Base-by-base conservation (phyloP, 1,140 invertebrate species). In the Ips nitidus region DNA sequence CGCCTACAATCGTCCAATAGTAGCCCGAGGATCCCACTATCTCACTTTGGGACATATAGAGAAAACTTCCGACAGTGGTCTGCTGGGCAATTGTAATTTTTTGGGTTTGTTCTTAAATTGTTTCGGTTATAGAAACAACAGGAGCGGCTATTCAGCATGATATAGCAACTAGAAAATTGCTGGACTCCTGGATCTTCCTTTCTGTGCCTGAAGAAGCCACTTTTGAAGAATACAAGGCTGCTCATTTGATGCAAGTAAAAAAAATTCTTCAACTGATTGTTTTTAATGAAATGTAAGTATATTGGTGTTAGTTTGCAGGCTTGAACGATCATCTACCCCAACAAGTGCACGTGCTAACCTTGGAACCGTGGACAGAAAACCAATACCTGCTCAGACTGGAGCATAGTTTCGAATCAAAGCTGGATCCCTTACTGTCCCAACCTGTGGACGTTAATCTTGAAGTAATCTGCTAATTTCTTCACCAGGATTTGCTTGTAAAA, bases 1-100 rank as follows among this genome's bases (percentile, higher is more conserved):
- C 1, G 94, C 87, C 0, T 87, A 82, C 71, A 86, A 87, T 2
- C 77, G 84, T 72, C 94, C 95, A 1, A 81, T 98, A 3, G 88
- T 97, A 2, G 89, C 89, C 1, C 84, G 90, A 74, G 97, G 96
- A 52, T 87, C 82, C 45, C 89, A 94, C 80, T 86, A 87, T 68
- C 71, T 92, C 1, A 69, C 88, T 3, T 81, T 83, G 45, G 86
- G 83, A 2, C 58, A 47, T 43, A 64, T 47, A n/a, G n/a, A 4
- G 45, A 47, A 47, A 5, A 47, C 4, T n/a, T 5, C 45, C 45
- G 22, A 22, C 22, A 22, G 22, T 22, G 22, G 22, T 22, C 22
- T 22, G 22, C 22, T 22, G 3, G 3, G 45, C 36, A 3, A 3
- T 84, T 2, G 73, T 62, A 57, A 61, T 62, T 7, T 73, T 71